phyloP scores from a whole-genome alignment of 2,797 vertebrate species.

The Myiotriccus ornatus region DNA sequence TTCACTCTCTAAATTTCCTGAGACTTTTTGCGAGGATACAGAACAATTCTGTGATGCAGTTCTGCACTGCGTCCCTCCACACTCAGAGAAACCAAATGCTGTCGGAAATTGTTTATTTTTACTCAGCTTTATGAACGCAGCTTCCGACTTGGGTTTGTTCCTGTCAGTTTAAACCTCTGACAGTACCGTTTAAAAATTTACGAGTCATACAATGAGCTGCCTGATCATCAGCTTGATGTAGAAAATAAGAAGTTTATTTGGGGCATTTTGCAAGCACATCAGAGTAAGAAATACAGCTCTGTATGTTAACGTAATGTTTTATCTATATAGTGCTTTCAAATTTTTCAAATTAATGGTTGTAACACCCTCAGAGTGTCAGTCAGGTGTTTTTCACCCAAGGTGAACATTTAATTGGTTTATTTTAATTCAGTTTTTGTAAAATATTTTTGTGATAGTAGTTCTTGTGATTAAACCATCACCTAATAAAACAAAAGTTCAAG shows the following conservation, averaged over 20 bases:
- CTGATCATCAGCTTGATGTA: not conserved
- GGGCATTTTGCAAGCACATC: not conserved
- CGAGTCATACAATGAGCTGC: not conserved
- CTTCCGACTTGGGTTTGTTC: not conserved
- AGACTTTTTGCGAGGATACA: not conserved
- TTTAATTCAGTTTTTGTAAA: not conserved
- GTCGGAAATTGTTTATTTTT: not conserved
- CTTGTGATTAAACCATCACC: too few species aligned
- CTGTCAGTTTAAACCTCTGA: conserved; percentile 7
- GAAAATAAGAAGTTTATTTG: conserved; percentile 5
- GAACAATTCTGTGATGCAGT: not conserved
- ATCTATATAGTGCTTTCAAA: not conserved
- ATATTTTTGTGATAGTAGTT: not conserved
- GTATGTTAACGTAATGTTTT: not conserved
- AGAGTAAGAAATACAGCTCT: not conserved
- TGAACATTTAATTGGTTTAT: not conserved
- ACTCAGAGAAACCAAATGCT: not conserved
- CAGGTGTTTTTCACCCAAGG: not conserved
- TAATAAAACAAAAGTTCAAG: not conserved
- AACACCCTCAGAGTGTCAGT: not conserved
- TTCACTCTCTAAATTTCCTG: not conserved
- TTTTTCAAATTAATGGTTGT: not conserved
- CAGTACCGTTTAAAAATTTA: not conserved
- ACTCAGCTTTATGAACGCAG: not conserved
- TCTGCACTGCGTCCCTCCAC: not conserved